Conservation (phyloP, 2,113 vertebrate genomes). For the Microtus richardsoni region DNA sequence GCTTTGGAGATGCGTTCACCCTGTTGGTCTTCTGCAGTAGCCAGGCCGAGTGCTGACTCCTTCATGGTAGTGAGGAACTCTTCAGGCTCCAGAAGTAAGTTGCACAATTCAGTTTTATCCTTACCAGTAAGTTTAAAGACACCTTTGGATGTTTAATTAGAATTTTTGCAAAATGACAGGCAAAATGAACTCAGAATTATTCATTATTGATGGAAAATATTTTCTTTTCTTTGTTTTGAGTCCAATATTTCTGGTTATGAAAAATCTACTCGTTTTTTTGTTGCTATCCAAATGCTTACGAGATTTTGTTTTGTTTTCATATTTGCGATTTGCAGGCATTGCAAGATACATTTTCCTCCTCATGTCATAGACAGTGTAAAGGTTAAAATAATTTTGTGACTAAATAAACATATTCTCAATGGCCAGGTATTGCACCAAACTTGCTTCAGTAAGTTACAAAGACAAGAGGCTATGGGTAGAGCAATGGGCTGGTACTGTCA, state of each 20-base stretch:
- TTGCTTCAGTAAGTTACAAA: neutral
- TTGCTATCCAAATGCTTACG: neutral
- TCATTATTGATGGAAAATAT: neutral
- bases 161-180: neutral
- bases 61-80: constrained; percentile 69
- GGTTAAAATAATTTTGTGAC: neutral
- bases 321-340: neutral
- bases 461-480: neutral
- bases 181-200: neutral
- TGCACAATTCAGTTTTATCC: neutral
- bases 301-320: neutral
- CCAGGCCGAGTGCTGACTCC: constrained; percentile 68
- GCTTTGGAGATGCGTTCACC: constrained; percentile 76
- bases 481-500: neutral
- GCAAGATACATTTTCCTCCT: neutral
- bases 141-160: neutral
- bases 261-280: neutral
- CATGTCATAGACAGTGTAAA: neutral
- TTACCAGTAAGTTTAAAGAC: neutral
- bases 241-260: neutral
- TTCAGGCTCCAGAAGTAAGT: constrained; percentile 81
- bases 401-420: neutral
- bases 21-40: constrained; percentile 63
- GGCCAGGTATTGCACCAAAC: neutral
- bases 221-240: neutral